Percentiles rank a stretch among this genome's conserved stretches.
Conservation (phyloP, 1,140 invertebrate species). For the Macrocentrus cingulum region DNA sequence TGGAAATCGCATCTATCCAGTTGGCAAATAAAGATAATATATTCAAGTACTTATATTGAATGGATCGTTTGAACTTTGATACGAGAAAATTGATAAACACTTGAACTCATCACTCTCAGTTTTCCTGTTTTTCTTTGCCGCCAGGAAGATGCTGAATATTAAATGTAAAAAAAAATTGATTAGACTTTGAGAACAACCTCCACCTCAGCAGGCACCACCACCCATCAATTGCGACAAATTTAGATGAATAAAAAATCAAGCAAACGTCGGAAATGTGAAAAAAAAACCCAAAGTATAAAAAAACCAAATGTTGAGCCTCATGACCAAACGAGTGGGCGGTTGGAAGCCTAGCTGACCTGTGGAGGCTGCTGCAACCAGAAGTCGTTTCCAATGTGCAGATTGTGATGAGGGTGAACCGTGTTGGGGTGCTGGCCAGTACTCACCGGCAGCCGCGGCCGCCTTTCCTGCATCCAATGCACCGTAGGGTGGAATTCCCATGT, state of each 20-base stretch:
- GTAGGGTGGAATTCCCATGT: constrained; percentile 95
- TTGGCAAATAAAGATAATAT: too few relatives aligned
- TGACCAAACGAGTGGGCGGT: constrained; percentile 24
- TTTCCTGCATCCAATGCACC: constrained; percentile 76
- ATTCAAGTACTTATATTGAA: too few relatives aligned
- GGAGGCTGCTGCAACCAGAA: constrained; percentile 60
- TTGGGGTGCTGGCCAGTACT: constrained; percentile 54
- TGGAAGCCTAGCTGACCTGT: constrained; percentile 55
- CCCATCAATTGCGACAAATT: constrained; percentile 14
- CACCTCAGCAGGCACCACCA: constrained; percentile 43
- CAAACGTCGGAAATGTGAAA: background rate
- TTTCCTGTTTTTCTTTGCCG: too few relatives aligned
- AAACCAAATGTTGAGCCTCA: too few relatives aligned
- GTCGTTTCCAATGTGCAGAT: constrained; percentile 60
- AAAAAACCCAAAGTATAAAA: constrained; percentile 11
- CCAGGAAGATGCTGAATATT: background rate
- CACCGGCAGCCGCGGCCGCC: constrained; percentile 59
- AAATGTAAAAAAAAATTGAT: background rate
- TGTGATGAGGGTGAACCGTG: constrained; percentile 45
- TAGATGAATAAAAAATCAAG: background rate
- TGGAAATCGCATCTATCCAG: too few relatives aligned
- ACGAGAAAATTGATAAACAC: too few relatives aligned
- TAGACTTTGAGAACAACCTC: constrained; percentile 33
- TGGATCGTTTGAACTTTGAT: too few relatives aligned
- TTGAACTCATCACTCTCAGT: too few relatives aligned